A percentile compares a stretch with the other conserved stretches of the same genome.
phyloP scores from a whole-genome alignment of 2,113 vertebrate genomes.

The Oreochromis tanganicae region DNA sequence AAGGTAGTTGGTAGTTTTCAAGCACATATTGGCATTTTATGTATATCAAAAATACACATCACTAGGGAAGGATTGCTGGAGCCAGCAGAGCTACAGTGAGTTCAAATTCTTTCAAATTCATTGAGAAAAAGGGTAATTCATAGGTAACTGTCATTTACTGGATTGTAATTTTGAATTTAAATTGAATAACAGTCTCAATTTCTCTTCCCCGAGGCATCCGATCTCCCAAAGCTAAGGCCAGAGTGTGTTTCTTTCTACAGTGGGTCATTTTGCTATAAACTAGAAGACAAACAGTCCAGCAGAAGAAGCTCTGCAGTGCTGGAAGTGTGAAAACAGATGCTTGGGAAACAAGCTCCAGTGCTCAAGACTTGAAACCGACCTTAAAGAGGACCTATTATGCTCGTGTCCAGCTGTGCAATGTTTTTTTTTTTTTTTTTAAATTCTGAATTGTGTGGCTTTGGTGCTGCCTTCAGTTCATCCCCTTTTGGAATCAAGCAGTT shows the following conservation, averaged over 20 bases:
- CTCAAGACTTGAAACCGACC: neutral
- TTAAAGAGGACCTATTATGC: neutral
- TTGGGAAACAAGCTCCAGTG: neutral
- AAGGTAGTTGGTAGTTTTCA: neutral
- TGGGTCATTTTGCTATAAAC: neutral
- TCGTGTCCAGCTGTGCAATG: neutral
- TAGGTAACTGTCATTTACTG: neutral
- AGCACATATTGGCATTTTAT: neutral
- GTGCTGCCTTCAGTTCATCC: neutral
- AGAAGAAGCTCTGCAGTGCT: neutral
- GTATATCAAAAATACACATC: neutral
- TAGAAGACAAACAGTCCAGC: neutral
- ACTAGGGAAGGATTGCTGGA: constrained; percentile 10
- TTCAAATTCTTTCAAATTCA: neutral
- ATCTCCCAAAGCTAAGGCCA: neutral
- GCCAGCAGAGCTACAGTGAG: neutral
- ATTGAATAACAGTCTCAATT: neutral
- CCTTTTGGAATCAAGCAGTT: neutral
- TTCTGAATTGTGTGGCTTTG: neutral
- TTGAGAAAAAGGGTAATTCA: neutral
- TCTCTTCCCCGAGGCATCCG: constrained; percentile 1
- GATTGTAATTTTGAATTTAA: neutral
- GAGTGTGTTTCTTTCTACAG: neutral
- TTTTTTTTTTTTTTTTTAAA: neutral
- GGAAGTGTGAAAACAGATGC: neutral